Conservation (phyloP, 2,797 vertebrate genomes). For the Phaenicophaeus curvirostris region DNA sequence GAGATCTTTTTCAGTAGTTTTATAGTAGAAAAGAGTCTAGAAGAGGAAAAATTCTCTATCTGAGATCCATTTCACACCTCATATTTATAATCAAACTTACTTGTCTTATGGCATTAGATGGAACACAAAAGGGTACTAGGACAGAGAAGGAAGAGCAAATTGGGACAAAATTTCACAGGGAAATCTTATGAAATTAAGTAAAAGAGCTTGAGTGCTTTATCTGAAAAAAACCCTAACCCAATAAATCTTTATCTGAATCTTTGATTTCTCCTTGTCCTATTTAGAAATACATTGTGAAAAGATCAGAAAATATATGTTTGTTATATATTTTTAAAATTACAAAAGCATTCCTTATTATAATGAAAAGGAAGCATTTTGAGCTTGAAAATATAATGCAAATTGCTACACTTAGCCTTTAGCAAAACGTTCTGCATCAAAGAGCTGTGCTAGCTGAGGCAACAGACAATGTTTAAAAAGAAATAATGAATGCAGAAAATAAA, state of each 20-base stretch:
- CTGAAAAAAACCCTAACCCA: not conserved
- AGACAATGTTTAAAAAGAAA: constrained; percentile 53
- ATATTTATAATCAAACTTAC: not conserved
- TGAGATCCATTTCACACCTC: not conserved
- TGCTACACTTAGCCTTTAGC: constrained; percentile 63
- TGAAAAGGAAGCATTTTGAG: not conserved
- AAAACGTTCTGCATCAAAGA: constrained; percentile 66
- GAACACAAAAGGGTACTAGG: not conserved
- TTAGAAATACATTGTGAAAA: not conserved
- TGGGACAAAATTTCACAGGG: not conserved
- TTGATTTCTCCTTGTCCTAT: not conserved
- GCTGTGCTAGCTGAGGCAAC: not conserved
- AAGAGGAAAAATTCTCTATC: not conserved
- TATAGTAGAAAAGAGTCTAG: not conserved
- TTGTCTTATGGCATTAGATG: not conserved
- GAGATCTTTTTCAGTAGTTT: not conserved
- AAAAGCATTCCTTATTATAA: not conserved
- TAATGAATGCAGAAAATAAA: constrained; percentile 32
- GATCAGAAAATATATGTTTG: not conserved
- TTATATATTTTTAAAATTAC: not conserved
- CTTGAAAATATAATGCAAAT: constrained; percentile 58
- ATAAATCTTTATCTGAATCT: not conserved
- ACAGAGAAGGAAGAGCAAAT: not conserved
- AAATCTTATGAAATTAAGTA: not conserved
- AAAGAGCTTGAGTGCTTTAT: not conserved